phyloP scores from a whole-genome alignment of 1,140 invertebrate species.

The Brachionus koreanus region DNA sequence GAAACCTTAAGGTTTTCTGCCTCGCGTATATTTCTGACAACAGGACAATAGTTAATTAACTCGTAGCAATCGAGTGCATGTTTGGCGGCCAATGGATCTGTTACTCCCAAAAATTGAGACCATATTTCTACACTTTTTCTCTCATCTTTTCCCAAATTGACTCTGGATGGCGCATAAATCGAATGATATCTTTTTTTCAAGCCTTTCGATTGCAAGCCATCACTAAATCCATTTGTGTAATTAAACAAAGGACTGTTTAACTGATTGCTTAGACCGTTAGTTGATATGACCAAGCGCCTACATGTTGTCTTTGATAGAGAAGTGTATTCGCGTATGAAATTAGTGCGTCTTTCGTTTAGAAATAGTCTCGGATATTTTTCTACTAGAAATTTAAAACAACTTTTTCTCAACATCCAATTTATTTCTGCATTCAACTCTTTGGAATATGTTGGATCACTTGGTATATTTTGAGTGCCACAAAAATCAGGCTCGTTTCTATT shows the following conservation, averaged over 20 bases:
- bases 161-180: not conserved
- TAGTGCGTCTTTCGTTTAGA: not conserved
- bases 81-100: not conserved
- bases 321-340: not conserved
- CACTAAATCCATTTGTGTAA: not conserved
- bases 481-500: not conserved
- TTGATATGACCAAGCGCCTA: not conserved
- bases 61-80: not conserved
- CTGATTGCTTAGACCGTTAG: not conserved
- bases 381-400: not conserved
- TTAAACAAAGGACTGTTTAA: not conserved
- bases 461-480: not conserved
- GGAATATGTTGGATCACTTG: not conserved
- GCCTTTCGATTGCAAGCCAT: not conserved
- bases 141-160: constrained; percentile 8
- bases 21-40: not conserved
- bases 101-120: constrained; percentile 17
- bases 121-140: constrained; percentile 4
- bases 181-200: constrained; percentile 16
- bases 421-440: not conserved
- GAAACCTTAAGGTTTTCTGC: constrained; percentile 1
- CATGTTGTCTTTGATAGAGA: not conserved
- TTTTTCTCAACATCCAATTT: not conserved
- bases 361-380: not conserved
- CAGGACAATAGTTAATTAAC: not conserved